Evolutionary conservation across 2,797 vertebrate genomes (phyloP).

Genomic region (Paguma larvata): DNA sequence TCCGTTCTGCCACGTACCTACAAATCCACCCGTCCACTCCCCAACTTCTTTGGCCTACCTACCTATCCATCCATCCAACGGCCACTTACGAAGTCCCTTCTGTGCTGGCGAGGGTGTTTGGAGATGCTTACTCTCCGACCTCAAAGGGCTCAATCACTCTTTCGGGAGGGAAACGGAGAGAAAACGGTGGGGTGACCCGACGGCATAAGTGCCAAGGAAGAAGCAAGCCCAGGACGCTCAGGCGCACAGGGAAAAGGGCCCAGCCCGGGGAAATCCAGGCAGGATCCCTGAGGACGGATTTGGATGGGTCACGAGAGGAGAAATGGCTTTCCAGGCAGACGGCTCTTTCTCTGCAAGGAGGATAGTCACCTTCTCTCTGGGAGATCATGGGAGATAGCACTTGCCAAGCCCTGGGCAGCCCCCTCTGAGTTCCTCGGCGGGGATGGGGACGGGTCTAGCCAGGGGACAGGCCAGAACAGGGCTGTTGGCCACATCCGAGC

Average conservation of each 20-base stretch:
- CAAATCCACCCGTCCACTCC: background rate
- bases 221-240: background rate
- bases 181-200: background rate
- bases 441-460: background rate
- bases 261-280: background rate
- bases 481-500: background rate
- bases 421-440: background rate
- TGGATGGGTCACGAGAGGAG: background rate
- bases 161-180: background rate
- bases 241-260: background rate
- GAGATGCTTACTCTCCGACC: background rate
- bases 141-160: background rate
- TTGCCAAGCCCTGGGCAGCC: background rate
- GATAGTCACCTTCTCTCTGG: background rate
- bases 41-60: background rate
- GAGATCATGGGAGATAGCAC: background rate
- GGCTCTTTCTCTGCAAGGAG: background rate
- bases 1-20: too few species aligned
- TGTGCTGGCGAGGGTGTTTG: background rate
- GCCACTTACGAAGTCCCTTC: background rate
- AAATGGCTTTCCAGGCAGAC: background rate
- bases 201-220: background rate
- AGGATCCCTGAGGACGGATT: background rate
- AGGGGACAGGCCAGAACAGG: background rate
- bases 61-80: too few species aligned